These are phyloP conservation scores for Anaspis maculata DNA, from an alignment of 2,888 invertebrate species.

Conservation along the genomic window DNA sequence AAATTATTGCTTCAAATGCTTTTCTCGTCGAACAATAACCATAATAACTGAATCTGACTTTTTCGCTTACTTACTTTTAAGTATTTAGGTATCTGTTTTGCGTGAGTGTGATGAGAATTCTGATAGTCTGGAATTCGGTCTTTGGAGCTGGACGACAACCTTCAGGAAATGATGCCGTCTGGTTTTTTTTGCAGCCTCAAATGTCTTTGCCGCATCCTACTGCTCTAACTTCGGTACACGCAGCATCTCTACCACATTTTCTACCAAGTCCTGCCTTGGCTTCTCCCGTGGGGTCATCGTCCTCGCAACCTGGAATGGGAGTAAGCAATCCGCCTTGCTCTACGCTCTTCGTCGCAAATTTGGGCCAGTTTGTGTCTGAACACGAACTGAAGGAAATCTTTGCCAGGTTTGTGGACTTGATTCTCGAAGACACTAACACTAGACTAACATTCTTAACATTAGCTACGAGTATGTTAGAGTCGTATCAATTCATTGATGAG, in stretches of 20 bases:
- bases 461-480: no score
- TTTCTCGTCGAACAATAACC: slow-evolving; percentile 3
- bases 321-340: slow-evolving; percentile 84
- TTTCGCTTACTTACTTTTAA: no score
- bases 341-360: slow-evolving; percentile 96
- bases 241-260: slow-evolving; percentile 72
- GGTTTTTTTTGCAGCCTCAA: slow-evolving; percentile 40
- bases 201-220: slow-evolving; percentile 55
- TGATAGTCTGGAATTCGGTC: slow-evolving; percentile 29
- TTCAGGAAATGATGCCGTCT: no score
- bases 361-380: slow-evolving; percentile 95
- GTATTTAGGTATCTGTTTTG: no score
- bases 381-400: slow-evolving; percentile 98
- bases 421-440: no score
- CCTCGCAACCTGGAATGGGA: slow-evolving; percentile 61
- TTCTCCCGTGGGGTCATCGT: slow-evolving; percentile 76
- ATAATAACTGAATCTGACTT: no score
- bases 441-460: slow-evolving; percentile 5
- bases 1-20: slow-evolving; percentile 1
- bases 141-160: neutral
- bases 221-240: slow-evolving; percentile 63
- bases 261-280: slow-evolving; percentile 89
- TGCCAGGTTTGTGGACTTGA: slow-evolving; percentile 67
- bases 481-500: no score
- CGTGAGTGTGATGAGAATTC: slow-evolving; percentile 20